Percentiles rank a stretch among this genome's conserved stretches.
phyloP scores from a whole-genome alignment of 2,113 vertebrate genomes.

The Zapus hudsonius region DNA sequence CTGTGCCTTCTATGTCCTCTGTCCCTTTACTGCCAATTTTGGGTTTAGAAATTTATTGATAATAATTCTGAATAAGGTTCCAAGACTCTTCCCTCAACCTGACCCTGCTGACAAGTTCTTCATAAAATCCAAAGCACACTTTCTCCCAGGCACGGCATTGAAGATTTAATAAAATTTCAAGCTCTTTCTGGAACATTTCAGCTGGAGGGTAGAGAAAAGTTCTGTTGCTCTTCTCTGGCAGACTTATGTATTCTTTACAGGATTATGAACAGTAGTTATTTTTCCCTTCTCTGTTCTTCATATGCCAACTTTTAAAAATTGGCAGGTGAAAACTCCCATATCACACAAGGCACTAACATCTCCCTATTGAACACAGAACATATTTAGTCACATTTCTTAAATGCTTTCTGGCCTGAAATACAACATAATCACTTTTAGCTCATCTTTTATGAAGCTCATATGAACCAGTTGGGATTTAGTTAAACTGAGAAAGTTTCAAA shows the following conservation, averaged over 20 bases:
- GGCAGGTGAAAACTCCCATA: slow-evolving; percentile 67
- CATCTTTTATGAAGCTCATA: background rate
- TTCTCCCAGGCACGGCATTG: background rate
- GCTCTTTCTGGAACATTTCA: slow-evolving; percentile 59
- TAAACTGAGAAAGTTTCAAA: background rate
- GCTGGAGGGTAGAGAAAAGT: slow-evolving; percentile 61
- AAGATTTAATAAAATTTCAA: slow-evolving; percentile 50
- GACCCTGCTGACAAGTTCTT: background rate
- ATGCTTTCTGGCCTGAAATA: slow-evolving; percentile 59
- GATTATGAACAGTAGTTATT: slow-evolving; percentile 63
- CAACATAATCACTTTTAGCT: slow-evolving; percentile 31
- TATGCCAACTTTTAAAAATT: slow-evolving; percentile 58
- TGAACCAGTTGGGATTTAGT: background rate
- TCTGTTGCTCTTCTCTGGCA: slow-evolving; percentile 66
- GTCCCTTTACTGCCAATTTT: background rate
- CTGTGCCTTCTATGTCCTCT: background rate
- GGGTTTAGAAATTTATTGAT: background rate
- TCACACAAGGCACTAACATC: slow-evolving; percentile 41
- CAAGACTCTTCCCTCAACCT: background rate
- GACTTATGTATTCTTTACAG: slow-evolving; percentile 65
- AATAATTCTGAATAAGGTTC: background rate
- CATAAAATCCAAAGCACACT: slow-evolving; percentile 30
- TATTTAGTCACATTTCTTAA: slow-evolving; percentile 26
- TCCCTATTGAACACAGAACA: slow-evolving; percentile 54
- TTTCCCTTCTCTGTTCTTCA: slow-evolving; percentile 65